Evolutionary conservation across 2,888 invertebrate species (phyloP).

Genomic region (Meteorus colon): DNA sequence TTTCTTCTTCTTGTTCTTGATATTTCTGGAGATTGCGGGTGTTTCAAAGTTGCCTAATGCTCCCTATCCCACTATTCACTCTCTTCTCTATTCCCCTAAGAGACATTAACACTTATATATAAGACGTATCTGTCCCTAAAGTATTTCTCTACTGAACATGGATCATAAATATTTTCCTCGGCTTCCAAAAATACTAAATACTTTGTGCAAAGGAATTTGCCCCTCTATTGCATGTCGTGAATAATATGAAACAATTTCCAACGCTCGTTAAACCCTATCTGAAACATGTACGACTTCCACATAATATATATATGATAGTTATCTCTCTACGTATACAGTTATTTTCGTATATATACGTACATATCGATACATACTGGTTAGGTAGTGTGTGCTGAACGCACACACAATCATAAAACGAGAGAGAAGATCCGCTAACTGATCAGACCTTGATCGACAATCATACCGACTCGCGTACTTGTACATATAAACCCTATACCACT

Average conservation of each 20-base stretch:
- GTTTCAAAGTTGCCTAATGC: conserved; percentile 34
- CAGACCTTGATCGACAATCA: conserved; percentile 68
- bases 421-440: conserved; percentile 61
- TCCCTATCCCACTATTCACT: conserved; percentile 24
- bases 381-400: neutral
- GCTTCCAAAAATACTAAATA: conserved; percentile 3
- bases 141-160: neutral
- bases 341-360: neutral
- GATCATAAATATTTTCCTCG: conserved; percentile 1
- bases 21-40: conserved; percentile 50
- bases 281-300: neutral
- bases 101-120: conserved; percentile 45
- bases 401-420: conserved; percentile 16
- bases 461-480: conserved; percentile 45
- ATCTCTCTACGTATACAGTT: conserved; percentile 11
- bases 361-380: conserved; percentile 24
- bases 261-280: neutral
- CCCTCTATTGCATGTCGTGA: neutral
- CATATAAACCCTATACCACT: conserved; percentile 44
- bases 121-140: conserved; percentile 27
- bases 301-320: neutral
- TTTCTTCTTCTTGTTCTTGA: conserved; percentile 38
- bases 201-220: neutral
- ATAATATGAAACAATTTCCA: conserved; percentile 15
- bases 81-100: conserved; percentile 15